These are phyloP conservation scores for Coracopsis vasa DNA, from an alignment of 2,113 vertebrate species.

Conservation along the genomic window DNA sequence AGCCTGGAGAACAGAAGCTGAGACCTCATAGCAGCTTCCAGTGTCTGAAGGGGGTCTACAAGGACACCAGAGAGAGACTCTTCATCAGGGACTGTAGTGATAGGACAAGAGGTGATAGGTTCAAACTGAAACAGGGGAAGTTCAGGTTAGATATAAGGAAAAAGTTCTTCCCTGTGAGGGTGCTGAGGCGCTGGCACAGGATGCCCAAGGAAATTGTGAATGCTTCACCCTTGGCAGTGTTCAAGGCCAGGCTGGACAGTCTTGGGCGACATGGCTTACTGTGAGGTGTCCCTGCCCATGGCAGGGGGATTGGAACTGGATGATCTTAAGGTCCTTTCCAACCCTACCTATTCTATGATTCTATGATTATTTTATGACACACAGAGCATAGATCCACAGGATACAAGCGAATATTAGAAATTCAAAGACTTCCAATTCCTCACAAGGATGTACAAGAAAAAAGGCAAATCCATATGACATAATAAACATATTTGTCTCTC, in stretches of 20 bases:
- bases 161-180: not conserved
- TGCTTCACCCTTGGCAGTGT: not conserved
- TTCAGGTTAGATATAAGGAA: not conserved
- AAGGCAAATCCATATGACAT: conserved; percentile 9
- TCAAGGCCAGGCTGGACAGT: not conserved
- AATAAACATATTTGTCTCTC: conserved; percentile 41
- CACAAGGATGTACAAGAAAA: conserved; percentile 23
- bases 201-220: not conserved
- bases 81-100: not conserved
- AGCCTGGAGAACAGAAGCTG: not conserved
- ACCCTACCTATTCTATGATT: not conserved
- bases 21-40: not conserved
- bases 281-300: not conserved
- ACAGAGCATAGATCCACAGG: conserved; percentile 30
- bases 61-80: not conserved
- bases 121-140: not conserved
- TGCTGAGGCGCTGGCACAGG: not conserved
- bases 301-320: not conserved
- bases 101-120: not conserved
- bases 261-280: not conserved
- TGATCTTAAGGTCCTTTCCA: not conserved
- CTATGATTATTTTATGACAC: not conserved
- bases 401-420: conserved; percentile 22
- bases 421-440: conserved; percentile 48
- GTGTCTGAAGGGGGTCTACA: not conserved